Evolutionary conservation across 2,888 invertebrate species (phyloP), one percentile per base, ranked within the genome.

Genomic region (Eremobia ochroleuca): DNA sequence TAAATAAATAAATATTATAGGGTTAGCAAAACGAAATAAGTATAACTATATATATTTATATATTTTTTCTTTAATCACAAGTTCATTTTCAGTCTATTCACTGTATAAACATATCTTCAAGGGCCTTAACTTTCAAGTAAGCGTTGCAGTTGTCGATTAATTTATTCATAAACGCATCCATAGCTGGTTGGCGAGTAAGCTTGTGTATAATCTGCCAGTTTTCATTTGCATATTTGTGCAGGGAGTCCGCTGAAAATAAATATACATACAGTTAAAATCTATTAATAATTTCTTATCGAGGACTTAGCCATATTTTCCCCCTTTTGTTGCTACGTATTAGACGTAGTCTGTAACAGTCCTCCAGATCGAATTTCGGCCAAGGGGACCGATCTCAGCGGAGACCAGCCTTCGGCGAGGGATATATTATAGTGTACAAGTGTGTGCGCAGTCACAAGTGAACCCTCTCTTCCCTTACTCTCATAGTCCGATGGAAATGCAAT

Each of bases 121-220:
- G 2, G 2, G 62, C 18, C 5, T 0, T 15, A 13, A 37, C 0
- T 58, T 76, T 66, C 11, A 76, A 52, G 52, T 6, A 76, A 34
- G 40, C 59, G n/a, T 79, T 72, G 8, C n/a, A 18, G n/a, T 83
- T 72, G 2, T 43, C 21, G 0, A 74, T 40, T 9, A 15, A 83
- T n/a, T 76, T 62, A 18, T 25, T 34, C 73, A 79, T 74, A 58
- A 79, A 65, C 8, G 37, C 40, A 11, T 62, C 61, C 76, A 76
- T 74, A 21, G 55, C n/a, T 15, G 70, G 76, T 65, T 34, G n/a
- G 3, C 66, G 61, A 46, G 70, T 61, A 1, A 58, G 34, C 31
- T 61, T 49, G 31, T 79, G 72, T 13, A 74, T 34, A 34, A 2
- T 15, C 46, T 66, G 68, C 71, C 76, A 76, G 58, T 80, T 73